Percentiles rank a stretch among this genome's conserved stretches.
These are phyloP conservation scores for Syngnathus rostellatus DNA, from an alignment of 2,797 vertebrate genomes.

Conservation along the genomic window DNA sequence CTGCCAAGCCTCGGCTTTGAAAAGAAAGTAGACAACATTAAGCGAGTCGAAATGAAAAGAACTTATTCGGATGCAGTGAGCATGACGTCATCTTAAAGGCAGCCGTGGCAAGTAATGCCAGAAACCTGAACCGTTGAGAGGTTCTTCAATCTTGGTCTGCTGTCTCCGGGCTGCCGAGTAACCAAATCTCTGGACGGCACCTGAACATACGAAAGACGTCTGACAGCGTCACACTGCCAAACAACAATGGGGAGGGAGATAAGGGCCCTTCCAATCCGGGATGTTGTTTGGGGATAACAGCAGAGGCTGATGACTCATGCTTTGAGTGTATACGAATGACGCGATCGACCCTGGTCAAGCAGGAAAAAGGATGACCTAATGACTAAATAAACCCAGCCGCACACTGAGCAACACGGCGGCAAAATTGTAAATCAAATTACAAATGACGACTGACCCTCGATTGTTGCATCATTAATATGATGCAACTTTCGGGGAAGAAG, in stretches of 20 bases:
- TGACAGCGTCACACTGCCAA: background rate
- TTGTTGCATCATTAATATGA: no score
- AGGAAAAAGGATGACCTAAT: background rate
- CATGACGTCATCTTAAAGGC: background rate
- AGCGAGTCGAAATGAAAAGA: background rate
- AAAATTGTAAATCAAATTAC: background rate
- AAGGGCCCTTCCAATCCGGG: background rate
- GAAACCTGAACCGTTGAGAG: background rate
- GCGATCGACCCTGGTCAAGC: background rate
- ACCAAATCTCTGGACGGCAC: background rate
- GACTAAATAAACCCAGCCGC: background rate
- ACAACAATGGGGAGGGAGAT: background rate
- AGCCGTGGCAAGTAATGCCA: background rate
- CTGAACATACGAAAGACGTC: background rate
- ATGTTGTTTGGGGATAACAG: background rate
- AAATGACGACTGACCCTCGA: background rate
- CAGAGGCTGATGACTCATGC: background rate
- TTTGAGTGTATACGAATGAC: background rate
- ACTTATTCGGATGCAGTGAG: background rate
- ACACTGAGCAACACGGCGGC: background rate
- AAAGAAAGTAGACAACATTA: background rate
- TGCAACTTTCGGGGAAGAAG: no score
- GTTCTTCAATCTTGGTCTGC: background rate
- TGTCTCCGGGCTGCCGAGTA: background rate
- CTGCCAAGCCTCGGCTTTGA: constrained; percentile 8